Evolutionary conservation across 64 coral and sea anemone genomes (phyloP).

Genomic region (Dendrophyllia cribrosa): DNA sequence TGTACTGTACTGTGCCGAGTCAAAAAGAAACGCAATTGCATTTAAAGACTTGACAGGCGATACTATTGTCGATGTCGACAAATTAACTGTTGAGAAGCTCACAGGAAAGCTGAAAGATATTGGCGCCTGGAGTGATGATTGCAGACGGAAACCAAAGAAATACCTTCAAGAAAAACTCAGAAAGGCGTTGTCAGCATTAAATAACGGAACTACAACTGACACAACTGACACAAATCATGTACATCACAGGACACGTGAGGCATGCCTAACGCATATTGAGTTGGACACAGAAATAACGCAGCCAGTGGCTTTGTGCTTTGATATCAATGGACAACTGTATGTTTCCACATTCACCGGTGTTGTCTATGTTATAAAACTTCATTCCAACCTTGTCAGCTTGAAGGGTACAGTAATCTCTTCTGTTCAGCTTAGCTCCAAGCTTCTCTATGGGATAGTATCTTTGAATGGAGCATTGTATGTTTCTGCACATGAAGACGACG

Average conservation of each 20-base stretch:
- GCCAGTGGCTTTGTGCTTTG: constrained; percentile 25
- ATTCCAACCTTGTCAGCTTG: background rate
- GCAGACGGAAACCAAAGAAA: constrained; percentile 26
- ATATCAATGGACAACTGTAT: constrained; percentile 9
- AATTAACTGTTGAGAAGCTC: constrained; percentile 57
- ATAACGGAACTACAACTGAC: no score
- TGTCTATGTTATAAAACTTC: no score
- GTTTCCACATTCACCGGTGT: constrained; percentile 28
- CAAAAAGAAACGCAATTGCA: no score
- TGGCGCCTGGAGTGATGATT: constrained; percentile 33
- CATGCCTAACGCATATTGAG: no score
- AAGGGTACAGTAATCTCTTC: constrained; percentile 4
- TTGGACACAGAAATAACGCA: constrained; percentile 18
- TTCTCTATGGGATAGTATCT: constrained; percentile 44
- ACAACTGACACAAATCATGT: no score
- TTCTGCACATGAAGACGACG: constrained; percentile 28
- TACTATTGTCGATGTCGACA: constrained; percentile 27
- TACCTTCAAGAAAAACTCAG: constrained; percentile 31
- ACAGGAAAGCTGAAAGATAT: constrained; percentile 37
- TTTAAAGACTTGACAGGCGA: constrained; percentile 53
- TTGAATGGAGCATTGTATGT: constrained; percentile 12
- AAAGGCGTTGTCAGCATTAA: background rate
- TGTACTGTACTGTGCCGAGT: constrained; percentile 41
- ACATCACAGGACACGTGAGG: no score
- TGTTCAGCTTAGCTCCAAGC: constrained; percentile 29